These are phyloP conservation scores for Corythornis cristatus DNA, from an alignment of 2,113 vertebrate genomes.

Conservation along the genomic window DNA sequence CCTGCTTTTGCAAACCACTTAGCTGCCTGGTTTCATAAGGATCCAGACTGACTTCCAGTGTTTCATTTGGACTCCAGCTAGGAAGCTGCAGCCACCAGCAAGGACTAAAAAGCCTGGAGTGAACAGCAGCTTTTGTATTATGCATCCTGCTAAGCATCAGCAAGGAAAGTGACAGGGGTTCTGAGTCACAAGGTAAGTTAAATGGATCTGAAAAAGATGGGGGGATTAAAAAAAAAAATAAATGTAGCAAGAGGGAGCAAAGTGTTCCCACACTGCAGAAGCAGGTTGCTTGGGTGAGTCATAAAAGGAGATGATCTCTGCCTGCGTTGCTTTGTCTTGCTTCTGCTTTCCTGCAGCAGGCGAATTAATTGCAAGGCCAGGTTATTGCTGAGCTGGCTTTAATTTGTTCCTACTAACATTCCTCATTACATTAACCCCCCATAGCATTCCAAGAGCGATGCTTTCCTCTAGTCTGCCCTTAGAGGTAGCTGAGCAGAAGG, in stretches of 20 bases:
- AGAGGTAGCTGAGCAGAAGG: background rate
- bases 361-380: background rate
- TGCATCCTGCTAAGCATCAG: background rate
- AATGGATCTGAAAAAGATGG: too few species aligned
- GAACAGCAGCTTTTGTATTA: constrained; percentile 1
- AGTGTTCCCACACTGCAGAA: background rate
- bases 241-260: background rate
- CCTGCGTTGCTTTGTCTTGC: background rate
- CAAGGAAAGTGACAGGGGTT: background rate
- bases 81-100: background rate
- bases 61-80: constrained; percentile 56
- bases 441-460: accelerated
- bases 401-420: background rate
- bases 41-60: background rate
- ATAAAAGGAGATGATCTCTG: background rate
- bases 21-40: constrained; percentile 8
- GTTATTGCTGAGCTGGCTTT: background rate
- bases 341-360: background rate
- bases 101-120: background rate
- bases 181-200: constrained; percentile 22
- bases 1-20: background rate
- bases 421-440: accelerated
- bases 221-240: background rate
- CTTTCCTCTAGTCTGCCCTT: background rate
- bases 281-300: background rate